Base-by-base conservation (phyloP, 2,888 invertebrate genomes). In the Erynnis tages region DNA sequence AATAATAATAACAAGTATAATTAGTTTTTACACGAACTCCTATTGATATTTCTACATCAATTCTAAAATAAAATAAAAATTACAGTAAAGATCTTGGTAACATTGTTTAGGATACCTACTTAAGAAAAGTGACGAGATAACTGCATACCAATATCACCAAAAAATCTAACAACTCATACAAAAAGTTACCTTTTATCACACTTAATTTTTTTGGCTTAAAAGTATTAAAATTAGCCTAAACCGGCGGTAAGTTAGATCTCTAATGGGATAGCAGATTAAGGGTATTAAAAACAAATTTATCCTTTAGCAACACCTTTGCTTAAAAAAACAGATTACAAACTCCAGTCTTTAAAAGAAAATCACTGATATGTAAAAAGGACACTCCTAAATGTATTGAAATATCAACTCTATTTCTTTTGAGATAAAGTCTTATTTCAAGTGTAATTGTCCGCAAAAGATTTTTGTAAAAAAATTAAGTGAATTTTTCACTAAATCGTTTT, bases 221-320 rank as follows among this genome's bases (percentile, higher is more conserved):
- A 4, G 29, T 19, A 16, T 37, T 47, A 37, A 27, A 37, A 37
- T 27, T 21, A 30, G 11, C 3, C 13, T 16, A 41, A 44, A 11
- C 16, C 19, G 27, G 14, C 35, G 50, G 43, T 13, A 16, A 41
- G 13, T 41, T 1, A 61, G 59, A 56, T 48, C 55, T 25, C 57
- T 62, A 62, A 54, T 41, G 13, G 38, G 48, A 61, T 59, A 54
- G 50, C 25, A 11, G 60, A 53, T 61, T 58, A 56, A 13, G 11
- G 13, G 54, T 14, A 53, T 60, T 58, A 60, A 54, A 59, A 55
- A 57, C 58, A 27, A 25, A 3, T 11, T 50, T 55, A 60, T 61
- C 59, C 61, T 56, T 37, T 43, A 54, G 57, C 53, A 56, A 66
- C 66, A 65, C 67, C 62, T 66, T 60, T 54, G 17, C 29, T 37